Evolutionary conservation across 2,113 vertebrate genomes (phyloP), one percentile per base, ranked within the genome.

Genomic region (Clarias batrachus): DNA sequence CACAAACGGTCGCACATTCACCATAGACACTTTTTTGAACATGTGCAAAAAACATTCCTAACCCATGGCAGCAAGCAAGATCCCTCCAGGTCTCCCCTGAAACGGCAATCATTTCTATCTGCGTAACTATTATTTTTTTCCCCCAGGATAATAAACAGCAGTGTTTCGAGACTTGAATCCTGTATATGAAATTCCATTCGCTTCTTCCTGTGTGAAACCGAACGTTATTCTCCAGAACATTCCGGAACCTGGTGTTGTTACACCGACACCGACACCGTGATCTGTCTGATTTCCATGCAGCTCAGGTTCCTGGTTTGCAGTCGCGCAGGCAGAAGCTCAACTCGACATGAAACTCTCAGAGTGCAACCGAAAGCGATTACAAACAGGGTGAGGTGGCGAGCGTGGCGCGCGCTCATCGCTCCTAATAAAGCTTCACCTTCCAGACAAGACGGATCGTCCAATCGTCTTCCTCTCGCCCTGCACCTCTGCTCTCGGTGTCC

Each of bases 341-440:
- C 90, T 92, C 90, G 88, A 93, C 91, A 91, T 92, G 89, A 93
- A 88, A 93, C 90, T 93, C 91, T 91, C 92, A 91, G 92, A 92
- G 91, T 91, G 89, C 87, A 88, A 89, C 91, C 73, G 57, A 93
- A 94, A 94, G 93, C 90, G 94, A 94, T 93, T 93, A 94, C 88
- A 90, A 87, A 88, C 84, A 77, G 90, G 91, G 89, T 85, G 85
- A 85, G 87, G 88, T 74, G 87, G 90, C 83, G 90, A 93, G 86
- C 76, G 78, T 57, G n/a, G 77, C 16, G 63, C 48, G 83, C n/a
- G 66, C 60, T 41, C 37, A 13, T 66, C 25, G 23, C 70, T 66
- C 21, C 48, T 48, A 68, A 83, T 82, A 87, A 76, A 88, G 84
- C 89, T 90, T 89, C 87, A 83, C 81, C 88, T 91, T 92, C 91